Evolutionary conservation across 2,888 invertebrate genomes (phyloP), one percentile per base, ranked within the genome.

Genomic region (Cerceris ruficornis): DNA sequence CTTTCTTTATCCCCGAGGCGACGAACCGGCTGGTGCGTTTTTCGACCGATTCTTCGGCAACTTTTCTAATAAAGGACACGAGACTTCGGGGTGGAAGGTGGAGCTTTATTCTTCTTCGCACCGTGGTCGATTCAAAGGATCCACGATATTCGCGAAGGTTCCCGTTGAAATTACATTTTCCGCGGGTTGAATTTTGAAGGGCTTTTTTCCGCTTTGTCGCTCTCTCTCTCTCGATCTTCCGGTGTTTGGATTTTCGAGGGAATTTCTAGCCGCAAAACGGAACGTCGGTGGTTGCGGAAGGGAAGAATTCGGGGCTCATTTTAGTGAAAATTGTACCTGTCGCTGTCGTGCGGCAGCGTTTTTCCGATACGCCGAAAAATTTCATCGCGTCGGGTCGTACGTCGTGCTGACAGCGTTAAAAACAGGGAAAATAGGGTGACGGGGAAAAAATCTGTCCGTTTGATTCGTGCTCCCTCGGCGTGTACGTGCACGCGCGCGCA

Each of bases 31-130:
- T 73, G 60, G 54, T 58, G 39, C 75, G 69, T 82, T 85, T 80
- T 85, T 75, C 78, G 84, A 81, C 86, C 86, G 85, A 87, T 86
- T 86, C 85, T 69, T 72, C 80, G 78, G 79, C 77, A 88, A 88
- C 87, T 88, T 87, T 87, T 74, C 87, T 88, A 86, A 88, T 89
- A 87, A 89, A 88, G 87, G 52, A 13, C 52, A n/a, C n/a, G 9
- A n/a, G 15, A 55, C 55, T 55, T 55, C 17, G 17, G 54, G 17
- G 7, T 17, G 7, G 55, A 0, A 17, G 11, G 9, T 50, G n/a
- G 13, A 7, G 1, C n/a, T n/a, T 5, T n/a, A n/a, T 11, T 50
- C n/a, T n/a, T 50, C n/a, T n/a, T 50, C 6, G n/a, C n/a, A 7
- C 7, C 55, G 15, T 17, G 1, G 2, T 15, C 6, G 52, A n/a